These are phyloP conservation scores for Latrodectus hesperus DNA, from an alignment of 2,888 invertebrate genomes.

Conservation along the genomic window DNA sequence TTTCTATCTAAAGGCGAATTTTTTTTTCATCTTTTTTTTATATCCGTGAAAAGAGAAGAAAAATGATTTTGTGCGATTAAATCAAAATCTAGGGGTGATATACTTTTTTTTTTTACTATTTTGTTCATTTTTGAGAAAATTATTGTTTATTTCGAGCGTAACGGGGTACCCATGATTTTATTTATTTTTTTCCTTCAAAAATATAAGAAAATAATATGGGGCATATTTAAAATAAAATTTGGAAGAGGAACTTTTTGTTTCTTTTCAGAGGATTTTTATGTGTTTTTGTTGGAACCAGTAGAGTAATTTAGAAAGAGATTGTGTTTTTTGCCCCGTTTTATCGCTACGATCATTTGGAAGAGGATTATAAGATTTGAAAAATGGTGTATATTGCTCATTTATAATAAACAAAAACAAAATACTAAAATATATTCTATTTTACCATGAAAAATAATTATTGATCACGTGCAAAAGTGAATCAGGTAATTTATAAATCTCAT, in stretches of 20 bases:
- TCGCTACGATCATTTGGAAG: background rate
- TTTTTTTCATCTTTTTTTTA: constrained; percentile 11
- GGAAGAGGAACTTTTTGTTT: background rate
- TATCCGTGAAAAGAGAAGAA: constrained; percentile 19
- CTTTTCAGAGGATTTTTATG: background rate
- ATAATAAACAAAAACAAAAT: too few species aligned
- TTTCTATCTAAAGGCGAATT: background rate
- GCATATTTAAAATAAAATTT: constrained; percentile 1
- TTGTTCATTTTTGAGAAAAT: background rate
- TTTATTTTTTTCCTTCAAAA: too few species aligned
- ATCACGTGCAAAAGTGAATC: too few species aligned
- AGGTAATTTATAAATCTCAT: too few species aligned
- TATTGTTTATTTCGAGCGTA: too few species aligned
- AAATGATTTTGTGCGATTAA: constrained; percentile 54
- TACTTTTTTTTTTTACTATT: constrained; percentile 4
- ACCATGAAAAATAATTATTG: too few species aligned
- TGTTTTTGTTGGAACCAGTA: background rate
- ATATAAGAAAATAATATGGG: background rate
- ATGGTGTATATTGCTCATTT: background rate
- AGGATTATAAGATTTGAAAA: background rate
- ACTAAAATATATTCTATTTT: too few species aligned
- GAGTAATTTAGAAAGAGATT: constrained; percentile 1
- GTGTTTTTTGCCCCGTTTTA: background rate
- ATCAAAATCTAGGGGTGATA: constrained; percentile 45
- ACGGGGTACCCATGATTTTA: too few species aligned